These are phyloP conservation scores for Exephanes ischioxanthus DNA, from an alignment of 2,888 invertebrate species.

Conservation along the genomic window DNA sequence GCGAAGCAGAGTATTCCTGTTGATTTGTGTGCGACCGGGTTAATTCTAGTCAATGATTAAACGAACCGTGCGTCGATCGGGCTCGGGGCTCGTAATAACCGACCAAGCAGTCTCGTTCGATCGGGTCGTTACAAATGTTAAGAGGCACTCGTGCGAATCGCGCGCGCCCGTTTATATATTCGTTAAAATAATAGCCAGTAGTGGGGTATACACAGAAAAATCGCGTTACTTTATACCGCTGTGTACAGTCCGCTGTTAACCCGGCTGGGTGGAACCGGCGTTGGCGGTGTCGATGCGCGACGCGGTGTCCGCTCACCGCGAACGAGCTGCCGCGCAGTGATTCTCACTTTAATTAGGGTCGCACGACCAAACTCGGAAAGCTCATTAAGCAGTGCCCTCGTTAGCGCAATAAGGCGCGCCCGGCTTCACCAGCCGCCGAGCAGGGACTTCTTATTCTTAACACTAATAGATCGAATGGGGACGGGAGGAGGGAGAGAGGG, in stretches of 20 bases:
- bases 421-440: conserved; percentile 32
- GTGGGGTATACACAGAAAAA: neutral
- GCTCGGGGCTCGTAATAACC: conserved; percentile 12
- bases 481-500: neutral
- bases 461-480: conserved; percentile 32
- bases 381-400: conserved; percentile 61
- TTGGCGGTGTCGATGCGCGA: conserved; percentile 40
- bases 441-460: conserved; percentile 26
- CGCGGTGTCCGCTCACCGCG: neutral
- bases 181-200: neutral
- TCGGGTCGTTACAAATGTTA: conserved; percentile 14
- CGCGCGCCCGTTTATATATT: neutral
- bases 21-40: conserved; percentile 11
- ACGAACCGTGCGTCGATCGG: neutral
- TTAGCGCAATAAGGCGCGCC: conserved; percentile 55
- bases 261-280: conserved; percentile 20
- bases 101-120: conserved; percentile 4
- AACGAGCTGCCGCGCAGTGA: conserved; percentile 32
- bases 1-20: neutral
- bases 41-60: conserved; percentile 13
- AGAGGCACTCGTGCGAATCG: conserved; percentile 20
- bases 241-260: neutral
- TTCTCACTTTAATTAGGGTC: conserved; percentile 60
- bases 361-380: conserved; percentile 59
- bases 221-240: neutral